Base-by-base conservation (phyloP, 2,113 vertebrate genomes). In the Stegastes partitus region DNA sequence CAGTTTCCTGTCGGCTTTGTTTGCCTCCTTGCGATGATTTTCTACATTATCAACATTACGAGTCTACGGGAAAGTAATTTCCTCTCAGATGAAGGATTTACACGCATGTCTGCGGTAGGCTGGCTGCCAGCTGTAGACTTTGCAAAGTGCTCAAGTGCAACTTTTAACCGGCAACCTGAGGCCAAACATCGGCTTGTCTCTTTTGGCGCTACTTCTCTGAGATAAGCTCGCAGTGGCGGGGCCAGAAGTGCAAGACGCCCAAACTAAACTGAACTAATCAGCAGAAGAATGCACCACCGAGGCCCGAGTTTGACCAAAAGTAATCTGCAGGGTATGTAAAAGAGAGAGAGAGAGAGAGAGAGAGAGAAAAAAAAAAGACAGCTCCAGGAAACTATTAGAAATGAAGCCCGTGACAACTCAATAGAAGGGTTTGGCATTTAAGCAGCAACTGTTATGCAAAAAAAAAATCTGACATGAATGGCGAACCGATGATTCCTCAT, bases 241-340 rank as follows among this genome's bases (percentile, higher is more conserved):
- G 23, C 22, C 19, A 10, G 1, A 19, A 54, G 34, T 15, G 12
- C 19, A 19, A 42, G 15, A 25, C n/a, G 15, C 42, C 31, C 31
- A 12, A 10, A 2, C 44, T 25, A 15, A 77, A 34, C 8, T 9
- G 10, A 34, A 21, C 50, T 31, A 23, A 64, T 39, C 19, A 28
- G 37, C 23, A 31, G 23, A 58, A 22, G 8, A 44, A 11, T 51
- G 22, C 1, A 23, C 19, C 7, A 16, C 22, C 11, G 16, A 16
- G 50, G 67, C 67, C 56, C 64, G 78, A 81, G 61, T 78, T 28
- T 68, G 59, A 74, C 61, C 23, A 42, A 64, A 55, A 63, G 23
- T 53, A 66, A 69, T 65, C 70, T 59, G 25, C n/a, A 34, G 51
- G 34, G 79, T 55, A 63, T 37, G 67, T 64, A 9, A 34, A n/a